A percentile compares a stretch with the other conserved stretches of the same genome.
These are phyloP conservation scores for Carcharodon carcharias DNA, from an alignment of 2,797 vertebrate species.

Conservation along the genomic window DNA sequence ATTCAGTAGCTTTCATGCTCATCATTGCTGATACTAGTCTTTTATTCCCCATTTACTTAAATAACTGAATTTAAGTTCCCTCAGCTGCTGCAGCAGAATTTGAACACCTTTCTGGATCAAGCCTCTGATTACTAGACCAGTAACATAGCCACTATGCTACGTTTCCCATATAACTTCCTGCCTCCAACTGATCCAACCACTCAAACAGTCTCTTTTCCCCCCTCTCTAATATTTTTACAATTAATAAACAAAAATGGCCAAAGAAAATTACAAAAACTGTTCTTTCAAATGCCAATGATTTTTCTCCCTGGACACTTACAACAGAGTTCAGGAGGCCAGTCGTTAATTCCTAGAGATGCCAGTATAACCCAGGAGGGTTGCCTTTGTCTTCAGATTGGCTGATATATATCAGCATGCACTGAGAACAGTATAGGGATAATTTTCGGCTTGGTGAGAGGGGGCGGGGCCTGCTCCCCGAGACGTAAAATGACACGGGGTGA, in stretches of 20 bases:
- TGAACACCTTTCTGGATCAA: too few species aligned
- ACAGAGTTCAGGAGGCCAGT: not conserved
- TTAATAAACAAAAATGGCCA: not conserved
- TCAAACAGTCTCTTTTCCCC: not conserved
- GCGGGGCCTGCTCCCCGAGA: too few species aligned
- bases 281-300: not conserved
- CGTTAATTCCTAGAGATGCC: constrained; percentile 34
- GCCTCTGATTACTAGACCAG: too few species aligned
- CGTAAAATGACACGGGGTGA: too few species aligned
- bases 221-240: not conserved
- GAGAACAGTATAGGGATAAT: constrained; percentile 26
- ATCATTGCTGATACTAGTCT: too few species aligned
- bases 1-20: too few species aligned
- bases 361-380: constrained; percentile 31
- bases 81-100: too few species aligned
- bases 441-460: not conserved
- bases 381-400: not conserved
- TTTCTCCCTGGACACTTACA: not conserved
- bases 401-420: not conserved
- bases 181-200: not conserved
- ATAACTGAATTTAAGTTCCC: too few species aligned
- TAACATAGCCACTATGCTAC: too few species aligned
- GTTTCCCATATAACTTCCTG: too few species aligned
- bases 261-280: not conserved
- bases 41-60: too few species aligned